Conservation (phyloP, 2,888 invertebrate species). For the Ormyrus labotus region DNA sequence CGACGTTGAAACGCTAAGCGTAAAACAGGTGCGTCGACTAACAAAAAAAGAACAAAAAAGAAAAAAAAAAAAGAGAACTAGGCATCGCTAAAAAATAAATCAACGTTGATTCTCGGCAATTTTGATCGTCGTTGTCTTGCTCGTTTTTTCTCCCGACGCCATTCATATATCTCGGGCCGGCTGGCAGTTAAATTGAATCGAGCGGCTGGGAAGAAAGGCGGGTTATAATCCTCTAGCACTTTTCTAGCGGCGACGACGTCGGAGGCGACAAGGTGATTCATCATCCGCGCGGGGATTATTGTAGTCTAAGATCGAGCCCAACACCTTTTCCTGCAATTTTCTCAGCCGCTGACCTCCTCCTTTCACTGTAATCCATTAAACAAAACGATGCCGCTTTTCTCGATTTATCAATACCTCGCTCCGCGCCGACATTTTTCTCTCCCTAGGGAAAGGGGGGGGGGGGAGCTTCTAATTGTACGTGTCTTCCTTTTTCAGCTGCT, state of each 20-base stretch:
- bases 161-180: slow-evolving; percentile 19
- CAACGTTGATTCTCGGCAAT: too few species aligned
- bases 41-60: too few species aligned
- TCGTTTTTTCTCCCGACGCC: background rate
- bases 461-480: slow-evolving; percentile 5
- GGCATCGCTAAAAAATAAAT: too few species aligned
- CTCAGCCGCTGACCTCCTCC: slow-evolving; percentile 20
- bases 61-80: too few species aligned
- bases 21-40: too few species aligned
- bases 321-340: slow-evolving; percentile 52
- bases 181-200: slow-evolving; percentile 31
- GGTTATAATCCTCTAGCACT: background rate
- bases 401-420: slow-evolving; percentile 44
- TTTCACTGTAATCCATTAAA: slow-evolving; percentile 54
- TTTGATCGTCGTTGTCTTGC: too few species aligned
- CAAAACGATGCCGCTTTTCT: slow-evolving; percentile 40
- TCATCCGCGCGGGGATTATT: slow-evolving; percentile 68
- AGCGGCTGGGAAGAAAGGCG: background rate
- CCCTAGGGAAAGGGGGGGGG: too few species aligned
- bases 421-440: slow-evolving; percentile 24
- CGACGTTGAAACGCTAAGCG: too few species aligned
- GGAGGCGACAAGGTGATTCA: slow-evolving; percentile 66
- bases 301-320: slow-evolving; percentile 57
- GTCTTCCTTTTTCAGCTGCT: background rate
- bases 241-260: background rate